Percentiles rank a stretch among this genome's conserved stretches.
These are phyloP conservation scores for Ophiodon elongatus DNA, from an alignment of 2,113 vertebrate species.

Conservation along the genomic window DNA sequence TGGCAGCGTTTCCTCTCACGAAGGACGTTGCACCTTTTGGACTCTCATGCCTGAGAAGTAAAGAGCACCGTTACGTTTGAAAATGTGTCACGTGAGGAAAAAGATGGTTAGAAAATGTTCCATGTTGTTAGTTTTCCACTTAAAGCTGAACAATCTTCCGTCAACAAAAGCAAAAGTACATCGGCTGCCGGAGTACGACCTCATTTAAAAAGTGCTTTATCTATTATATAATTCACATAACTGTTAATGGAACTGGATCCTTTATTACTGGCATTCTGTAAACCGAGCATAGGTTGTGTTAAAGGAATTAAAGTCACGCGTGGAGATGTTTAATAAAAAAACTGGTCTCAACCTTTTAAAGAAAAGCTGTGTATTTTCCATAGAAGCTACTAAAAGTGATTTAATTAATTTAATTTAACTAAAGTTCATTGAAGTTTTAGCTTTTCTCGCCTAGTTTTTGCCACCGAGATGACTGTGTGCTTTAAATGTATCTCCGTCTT, in stretches of 20 bases:
- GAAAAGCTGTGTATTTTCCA: too few species aligned
- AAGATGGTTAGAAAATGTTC: background rate
- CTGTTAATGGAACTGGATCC: background rate
- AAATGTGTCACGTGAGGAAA: background rate
- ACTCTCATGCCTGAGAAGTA: slow-evolving; percentile 2
- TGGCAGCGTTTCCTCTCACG: background rate
- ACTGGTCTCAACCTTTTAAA: background rate
- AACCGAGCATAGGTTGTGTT: slow-evolving; percentile 4
- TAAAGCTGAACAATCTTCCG: background rate
- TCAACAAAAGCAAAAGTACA: slow-evolving; percentile 9
- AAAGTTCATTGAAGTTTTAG: too few species aligned
- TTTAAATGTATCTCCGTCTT: too few species aligned
- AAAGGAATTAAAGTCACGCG: slow-evolving; percentile 4
- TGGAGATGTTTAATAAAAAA: slow-evolving; percentile 39
- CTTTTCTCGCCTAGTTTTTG: too few species aligned
- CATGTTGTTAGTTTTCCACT: slow-evolving; percentile 9
- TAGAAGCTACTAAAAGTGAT: too few species aligned
- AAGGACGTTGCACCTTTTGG: slow-evolving; percentile 32
- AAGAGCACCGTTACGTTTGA: slow-evolving; percentile 4
- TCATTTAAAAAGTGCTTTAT: slow-evolving; percentile 6
- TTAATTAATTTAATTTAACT: too few species aligned
- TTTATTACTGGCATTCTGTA: slow-evolving; percentile 19
- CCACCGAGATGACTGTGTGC: too few species aligned
- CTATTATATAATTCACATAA: slow-evolving; percentile 4
- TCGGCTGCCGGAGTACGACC: slow-evolving; percentile 14